Conservation (phyloP, 2,888 invertebrate genomes). For the Pandemis cinnamomeana region DNA sequence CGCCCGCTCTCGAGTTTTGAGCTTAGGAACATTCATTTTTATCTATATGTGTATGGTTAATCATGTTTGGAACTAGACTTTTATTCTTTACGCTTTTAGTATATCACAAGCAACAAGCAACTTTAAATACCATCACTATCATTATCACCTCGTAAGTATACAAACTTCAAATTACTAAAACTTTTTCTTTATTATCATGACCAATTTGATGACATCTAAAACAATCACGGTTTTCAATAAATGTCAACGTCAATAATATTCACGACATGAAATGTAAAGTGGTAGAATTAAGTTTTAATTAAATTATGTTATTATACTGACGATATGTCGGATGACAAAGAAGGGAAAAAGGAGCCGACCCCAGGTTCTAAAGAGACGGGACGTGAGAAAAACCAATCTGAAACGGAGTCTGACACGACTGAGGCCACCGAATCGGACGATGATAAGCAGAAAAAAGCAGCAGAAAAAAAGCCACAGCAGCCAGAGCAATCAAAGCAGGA, state of each 20-base stretch:
- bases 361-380: not conserved
- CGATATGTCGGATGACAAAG: conserved; percentile 14
- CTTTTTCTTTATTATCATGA: conserved; percentile 2
- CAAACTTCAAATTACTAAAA: not conserved
- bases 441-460: not conserved
- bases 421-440: not conserved
- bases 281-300: conserved; percentile 27
- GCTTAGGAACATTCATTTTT: no score
- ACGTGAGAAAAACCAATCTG: not conserved
- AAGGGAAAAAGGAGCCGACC: not conserved
- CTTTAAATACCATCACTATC: no score
- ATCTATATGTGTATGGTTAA: no score
- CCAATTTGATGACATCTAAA: conserved; percentile 24
- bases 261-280: conserved; percentile 12
- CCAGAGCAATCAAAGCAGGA: not conserved
- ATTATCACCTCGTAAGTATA: not conserved
- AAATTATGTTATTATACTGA: conserved; percentile 10
- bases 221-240: conserved; percentile 10
- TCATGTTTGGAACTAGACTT: no score
- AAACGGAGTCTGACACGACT: not conserved
- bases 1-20: no score
- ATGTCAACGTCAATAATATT: conserved; percentile 8
- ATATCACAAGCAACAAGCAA: no score
- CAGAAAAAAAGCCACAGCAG: not conserved
- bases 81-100: no score